Base-by-base conservation (phyloP, 2,888 invertebrate species). In the Cheilosia urbana region DNA sequence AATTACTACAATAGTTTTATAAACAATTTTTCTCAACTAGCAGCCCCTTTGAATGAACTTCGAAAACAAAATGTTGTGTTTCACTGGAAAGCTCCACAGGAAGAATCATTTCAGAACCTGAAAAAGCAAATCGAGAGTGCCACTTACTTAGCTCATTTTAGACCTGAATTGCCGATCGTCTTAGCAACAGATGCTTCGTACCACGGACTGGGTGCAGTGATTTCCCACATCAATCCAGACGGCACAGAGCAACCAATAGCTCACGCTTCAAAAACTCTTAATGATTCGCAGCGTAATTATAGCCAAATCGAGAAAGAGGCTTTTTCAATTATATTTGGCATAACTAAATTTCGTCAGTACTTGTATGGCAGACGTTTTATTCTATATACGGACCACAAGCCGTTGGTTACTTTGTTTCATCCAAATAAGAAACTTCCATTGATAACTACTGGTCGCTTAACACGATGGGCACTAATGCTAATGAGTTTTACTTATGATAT, bases 311-410 rank as follows among this genome's bases (percentile, higher is more conserved):
- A 87, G 55, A 88, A 81, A 51, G 87, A 88, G 68, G 66, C 87
- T 62, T 51, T 87, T 7, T 82, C 77, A 15, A 78, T 72, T 57
- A 60, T 71, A 21, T 71, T 58, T 47, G 58, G 37, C 6, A 42
- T 62, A 30, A 72, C 53, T 2, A 89, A 91, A 53, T 91, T 91
- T 40, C 60, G 91, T 15, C 90, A 90, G 0, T 91, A 91, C 21
- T 24, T 92, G 6, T 91, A 89, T 34, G 91, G 90, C 0, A 87
- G 88, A 24, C 89, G 89, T 66, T 92, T 92, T 30, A 89, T 77
- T 0, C 90, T 92, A 0, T 88, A 90, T 1, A 92, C 91, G 92
- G n/a, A 92, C 60, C 92, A 92, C 72, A 87, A 89, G 72, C 91
- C 91, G 0, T 66, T 92, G 49, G 53, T 47, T 40, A 47, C 55